Percentiles rank a stretch among this genome's conserved stretches.
Conservation (phyloP, 2,888 invertebrate species). For the Harmothoe impar region DNA sequence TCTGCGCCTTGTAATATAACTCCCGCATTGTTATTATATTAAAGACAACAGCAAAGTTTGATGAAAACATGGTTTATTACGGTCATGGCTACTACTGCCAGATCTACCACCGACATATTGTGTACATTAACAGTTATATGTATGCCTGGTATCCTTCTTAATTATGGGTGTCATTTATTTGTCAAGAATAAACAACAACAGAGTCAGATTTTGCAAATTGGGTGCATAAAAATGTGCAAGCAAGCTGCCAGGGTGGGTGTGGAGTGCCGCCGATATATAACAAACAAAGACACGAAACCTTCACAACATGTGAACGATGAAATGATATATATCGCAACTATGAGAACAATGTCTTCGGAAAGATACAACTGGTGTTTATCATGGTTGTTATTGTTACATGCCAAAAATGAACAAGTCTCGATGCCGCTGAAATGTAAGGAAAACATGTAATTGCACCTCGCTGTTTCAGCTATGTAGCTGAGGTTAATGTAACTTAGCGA, state of each 20-base stretch:
- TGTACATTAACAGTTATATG: neutral
- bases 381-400: slow-evolving; percentile 1
- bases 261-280: neutral
- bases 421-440: slow-evolving; percentile 58
- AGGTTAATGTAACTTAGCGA: neutral
- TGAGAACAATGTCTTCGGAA: slow-evolving; percentile 30
- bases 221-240: slow-evolving; percentile 5
- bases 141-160: slow-evolving; percentile 16
- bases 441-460: slow-evolving; percentile 48
- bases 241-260: slow-evolving; percentile 52
- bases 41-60: neutral
- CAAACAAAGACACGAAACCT: neutral
- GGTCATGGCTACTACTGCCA: neutral
- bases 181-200: too few relatives aligned
- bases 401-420: slow-evolving; percentile 25
- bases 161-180: slow-evolving; percentile 10
- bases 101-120: neutral
- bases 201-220: slow-evolving; percentile 50
- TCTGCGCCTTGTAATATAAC: slow-evolving; percentile 8
- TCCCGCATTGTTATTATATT: neutral
- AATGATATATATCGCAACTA: slow-evolving; percentile 28
- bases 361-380: slow-evolving; percentile 28
- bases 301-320: slow-evolving; percentile 14
- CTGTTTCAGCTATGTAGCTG: neutral
- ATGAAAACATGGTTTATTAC: neutral